Evolutionary conservation across 2,888 invertebrate species (phyloP).

Genomic region (Mamestra brassicae): DNA sequence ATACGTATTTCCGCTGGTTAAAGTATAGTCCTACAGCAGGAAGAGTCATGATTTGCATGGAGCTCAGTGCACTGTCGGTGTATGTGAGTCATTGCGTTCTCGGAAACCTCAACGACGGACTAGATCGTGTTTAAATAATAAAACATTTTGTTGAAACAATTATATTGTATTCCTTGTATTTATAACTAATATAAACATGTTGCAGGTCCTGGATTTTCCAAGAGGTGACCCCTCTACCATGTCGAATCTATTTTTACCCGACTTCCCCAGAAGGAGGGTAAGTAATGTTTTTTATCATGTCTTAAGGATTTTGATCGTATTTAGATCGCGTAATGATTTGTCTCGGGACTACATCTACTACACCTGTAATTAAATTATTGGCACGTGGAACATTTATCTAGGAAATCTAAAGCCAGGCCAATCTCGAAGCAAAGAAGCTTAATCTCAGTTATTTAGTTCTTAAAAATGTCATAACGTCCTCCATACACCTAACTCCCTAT

Average conservation of each 20-base stretch:
- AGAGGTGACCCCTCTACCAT: not conserved
- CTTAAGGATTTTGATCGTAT: too few relatives aligned
- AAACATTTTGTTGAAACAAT: slow-evolving; percentile 14
- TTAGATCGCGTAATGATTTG: too few relatives aligned
- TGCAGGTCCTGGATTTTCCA: slow-evolving; percentile 6
- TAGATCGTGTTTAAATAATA: slow-evolving; percentile 44
- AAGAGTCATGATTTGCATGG: slow-evolving; percentile 30
- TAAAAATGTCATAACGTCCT: not conserved
- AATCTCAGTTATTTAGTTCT: slow-evolving; percentile 48
- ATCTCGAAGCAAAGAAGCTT: slow-evolving; percentile 22
- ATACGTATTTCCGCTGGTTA: slow-evolving; percentile 20
- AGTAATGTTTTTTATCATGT: too few relatives aligned
- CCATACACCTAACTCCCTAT: not conserved
- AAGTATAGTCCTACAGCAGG: slow-evolving; percentile 2
- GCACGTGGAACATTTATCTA: not conserved
- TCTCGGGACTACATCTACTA: not conserved
- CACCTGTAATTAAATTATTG: not conserved
- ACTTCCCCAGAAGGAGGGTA: too few relatives aligned
- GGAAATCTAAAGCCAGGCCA: not conserved
- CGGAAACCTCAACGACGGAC: slow-evolving; percentile 36
- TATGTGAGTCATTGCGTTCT: slow-evolving; percentile 53
- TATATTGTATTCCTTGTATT: not conserved
- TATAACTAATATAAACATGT: not conserved
- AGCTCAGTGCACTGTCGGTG: slow-evolving; percentile 18
- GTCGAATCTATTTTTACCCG: not conserved